A percentile compares a stretch with the other conserved stretches of the same genome.
Evolutionary conservation across 2,888 invertebrate genomes (phyloP).

Genomic region (Harpagoxenus sublaevis): DNA sequence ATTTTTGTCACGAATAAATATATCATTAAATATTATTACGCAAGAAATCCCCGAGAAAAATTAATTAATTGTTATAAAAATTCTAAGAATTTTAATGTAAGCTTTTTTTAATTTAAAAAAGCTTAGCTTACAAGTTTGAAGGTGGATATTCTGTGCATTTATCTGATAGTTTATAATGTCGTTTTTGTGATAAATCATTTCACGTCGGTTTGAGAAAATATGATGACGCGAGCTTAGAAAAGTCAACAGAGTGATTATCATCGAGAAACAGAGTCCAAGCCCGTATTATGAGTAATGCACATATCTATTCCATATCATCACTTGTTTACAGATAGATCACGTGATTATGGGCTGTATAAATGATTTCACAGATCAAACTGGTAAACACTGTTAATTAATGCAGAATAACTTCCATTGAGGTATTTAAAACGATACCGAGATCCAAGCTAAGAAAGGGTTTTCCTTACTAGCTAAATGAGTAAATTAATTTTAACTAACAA

Average conservation of each 20-base stretch:
- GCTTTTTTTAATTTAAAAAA: not conserved
- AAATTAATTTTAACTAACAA: not conserved
- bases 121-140: not conserved
- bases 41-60: not conserved
- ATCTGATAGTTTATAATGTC: not conserved
- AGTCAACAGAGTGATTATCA: constrained; percentile 28
- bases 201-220: not conserved
- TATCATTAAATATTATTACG: not conserved
- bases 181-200: constrained; percentile 7
- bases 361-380: not conserved
- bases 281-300: not conserved
- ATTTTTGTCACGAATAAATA: not conserved
- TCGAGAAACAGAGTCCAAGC: constrained; percentile 19
- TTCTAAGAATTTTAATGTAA: not conserved
- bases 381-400: constrained; percentile 16
- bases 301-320: constrained; percentile 12
- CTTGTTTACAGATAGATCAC: constrained; percentile 31
- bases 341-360: constrained; percentile 10
- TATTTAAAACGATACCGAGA: not conserved
- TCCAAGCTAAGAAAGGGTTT: not conserved
- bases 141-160: not conserved
- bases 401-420: not conserved
- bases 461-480: not conserved
- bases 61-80: not conserved
- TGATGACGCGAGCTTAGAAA: constrained; percentile 26